These are phyloP conservation scores for Protonemura montana DNA, from an alignment of 2,888 invertebrate genomes.

Conservation along the genomic window DNA sequence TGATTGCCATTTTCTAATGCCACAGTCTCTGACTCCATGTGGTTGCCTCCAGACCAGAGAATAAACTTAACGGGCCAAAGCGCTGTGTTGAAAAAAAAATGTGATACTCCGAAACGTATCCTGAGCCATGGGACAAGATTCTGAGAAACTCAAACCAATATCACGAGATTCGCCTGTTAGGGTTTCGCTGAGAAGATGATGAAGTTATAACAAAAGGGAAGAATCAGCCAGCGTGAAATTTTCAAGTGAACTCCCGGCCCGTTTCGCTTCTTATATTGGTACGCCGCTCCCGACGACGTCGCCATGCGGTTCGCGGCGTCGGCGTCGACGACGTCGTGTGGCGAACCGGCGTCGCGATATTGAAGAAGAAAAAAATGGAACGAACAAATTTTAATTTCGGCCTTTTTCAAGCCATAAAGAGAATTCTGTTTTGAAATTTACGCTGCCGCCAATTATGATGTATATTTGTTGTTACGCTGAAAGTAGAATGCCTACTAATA, in stretches of 20 bases:
- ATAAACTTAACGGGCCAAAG: constrained; percentile 32
- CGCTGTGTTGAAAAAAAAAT: not conserved
- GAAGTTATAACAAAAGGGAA: constrained; percentile 13
- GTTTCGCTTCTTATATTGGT: not conserved
- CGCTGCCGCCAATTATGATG: not conserved
- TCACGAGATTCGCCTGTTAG: not conserved
- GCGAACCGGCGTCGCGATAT: not conserved
- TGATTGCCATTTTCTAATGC: constrained; percentile 36
- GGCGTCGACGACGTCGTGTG: not conserved
- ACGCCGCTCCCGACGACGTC: not conserved
- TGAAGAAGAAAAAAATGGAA: too few species aligned
- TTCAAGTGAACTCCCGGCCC: constrained; percentile 24
- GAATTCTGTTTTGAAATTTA: not conserved
- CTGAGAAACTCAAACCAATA: not conserved
- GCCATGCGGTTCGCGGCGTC: not conserved
- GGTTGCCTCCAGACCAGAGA: constrained; percentile 27
- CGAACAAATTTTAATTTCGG: not conserved
- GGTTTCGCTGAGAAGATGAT: not conserved
- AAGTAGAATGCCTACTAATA: not conserved
- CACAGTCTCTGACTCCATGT: constrained; percentile 32
- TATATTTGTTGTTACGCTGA: not conserved
- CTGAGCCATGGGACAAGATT: not conserved
- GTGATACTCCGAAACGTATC: not conserved
- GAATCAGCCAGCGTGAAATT: constrained; percentile 37
- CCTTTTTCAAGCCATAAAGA: not conserved